These are phyloP conservation scores for Agrilus planipennis DNA, from an alignment of 1,140 invertebrate genomes.

Conservation along the genomic window DNA sequence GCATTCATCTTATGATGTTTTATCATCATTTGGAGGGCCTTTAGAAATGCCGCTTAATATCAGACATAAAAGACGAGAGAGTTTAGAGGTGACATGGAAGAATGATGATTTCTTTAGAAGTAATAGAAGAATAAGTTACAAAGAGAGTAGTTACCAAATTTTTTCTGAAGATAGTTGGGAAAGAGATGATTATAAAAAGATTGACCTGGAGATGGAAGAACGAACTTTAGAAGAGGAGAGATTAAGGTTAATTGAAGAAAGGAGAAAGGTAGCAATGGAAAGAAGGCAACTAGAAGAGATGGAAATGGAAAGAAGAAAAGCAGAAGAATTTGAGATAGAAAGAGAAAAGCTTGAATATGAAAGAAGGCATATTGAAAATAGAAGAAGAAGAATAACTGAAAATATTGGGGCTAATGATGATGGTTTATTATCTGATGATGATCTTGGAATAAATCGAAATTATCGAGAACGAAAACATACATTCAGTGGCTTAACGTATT, in stretches of 20 bases:
- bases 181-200: constrained; percentile 9
- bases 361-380: neutral
- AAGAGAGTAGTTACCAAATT: neutral
- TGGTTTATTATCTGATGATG: neutral
- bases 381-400: neutral
- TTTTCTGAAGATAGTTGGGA: constrained; percentile 11
- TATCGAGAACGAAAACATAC: neutral
- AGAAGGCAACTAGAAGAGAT: constrained; percentile 12
- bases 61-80: constrained; percentile 8
- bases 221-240: constrained; percentile 13
- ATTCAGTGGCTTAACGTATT: too few species aligned
- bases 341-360: constrained; percentile 1
- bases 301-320: constrained; percentile 5
- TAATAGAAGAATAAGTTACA: neutral
- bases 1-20: too few species aligned
- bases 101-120: neutral
- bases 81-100: neutral
- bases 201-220: constrained; percentile 3
- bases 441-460: neutral
- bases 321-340: neutral
- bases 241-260: constrained; percentile 14
- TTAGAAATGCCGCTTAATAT: constrained; percentile 29
- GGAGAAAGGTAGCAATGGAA: constrained; percentile 14
- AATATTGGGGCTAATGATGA: neutral
- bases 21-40: constrained; percentile 3